These are phyloP conservation scores for Delichon dasypus DNA, from an alignment of 2,797 vertebrate genomes.

Conservation along the genomic window DNA sequence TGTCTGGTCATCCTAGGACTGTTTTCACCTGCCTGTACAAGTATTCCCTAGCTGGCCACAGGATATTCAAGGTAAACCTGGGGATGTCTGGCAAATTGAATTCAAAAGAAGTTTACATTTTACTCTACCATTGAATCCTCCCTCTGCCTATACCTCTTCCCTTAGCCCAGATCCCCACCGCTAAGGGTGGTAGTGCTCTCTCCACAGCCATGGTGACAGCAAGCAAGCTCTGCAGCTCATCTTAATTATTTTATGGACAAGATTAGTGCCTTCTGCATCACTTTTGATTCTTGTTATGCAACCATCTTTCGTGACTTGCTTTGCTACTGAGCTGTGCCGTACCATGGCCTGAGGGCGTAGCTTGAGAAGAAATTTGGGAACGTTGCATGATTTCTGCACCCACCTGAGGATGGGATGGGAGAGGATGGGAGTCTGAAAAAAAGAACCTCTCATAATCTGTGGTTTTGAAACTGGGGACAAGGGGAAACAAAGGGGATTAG, in stretches of 20 bases:
- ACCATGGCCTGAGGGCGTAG: neutral
- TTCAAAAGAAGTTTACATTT: neutral
- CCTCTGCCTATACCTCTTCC: neutral
- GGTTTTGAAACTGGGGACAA: neutral
- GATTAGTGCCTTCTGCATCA: neutral
- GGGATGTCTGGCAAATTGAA: neutral
- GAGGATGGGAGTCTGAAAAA: neutral
- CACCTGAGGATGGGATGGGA: neutral
- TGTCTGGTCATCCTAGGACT: neutral
- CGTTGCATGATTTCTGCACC: neutral
- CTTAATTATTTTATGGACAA: neutral
- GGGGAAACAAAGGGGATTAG: neutral
- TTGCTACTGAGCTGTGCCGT: neutral
- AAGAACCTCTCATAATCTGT: neutral
- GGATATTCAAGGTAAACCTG: neutral
- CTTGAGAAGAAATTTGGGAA: neutral
- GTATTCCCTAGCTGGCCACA: neutral
- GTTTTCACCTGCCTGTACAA: neutral
- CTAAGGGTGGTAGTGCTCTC: neutral
- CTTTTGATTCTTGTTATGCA: conserved; percentile 1
- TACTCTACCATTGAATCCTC: neutral
- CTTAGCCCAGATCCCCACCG: neutral
- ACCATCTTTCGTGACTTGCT: neutral
- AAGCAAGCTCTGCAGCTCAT: neutral
- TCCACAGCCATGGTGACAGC: neutral